Percentiles rank a stretch among this genome's conserved stretches.
Evolutionary conservation across 2,888 invertebrate species (phyloP).

Genomic region (Cyaniris semiargus): DNA sequence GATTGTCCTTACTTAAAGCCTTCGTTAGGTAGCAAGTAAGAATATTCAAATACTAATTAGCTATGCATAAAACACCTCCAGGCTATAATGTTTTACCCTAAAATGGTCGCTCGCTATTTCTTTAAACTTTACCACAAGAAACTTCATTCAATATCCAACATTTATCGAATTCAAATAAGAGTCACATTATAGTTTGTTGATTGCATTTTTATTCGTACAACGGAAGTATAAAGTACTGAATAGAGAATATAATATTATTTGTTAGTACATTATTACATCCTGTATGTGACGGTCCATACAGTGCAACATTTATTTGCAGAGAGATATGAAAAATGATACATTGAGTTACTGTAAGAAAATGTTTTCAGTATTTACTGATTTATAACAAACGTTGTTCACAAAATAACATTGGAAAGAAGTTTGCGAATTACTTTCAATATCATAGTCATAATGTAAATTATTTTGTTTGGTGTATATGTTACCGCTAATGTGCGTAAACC

Average conservation of each 20-base stretch:
- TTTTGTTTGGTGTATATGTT: no score
- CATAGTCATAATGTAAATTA: no score
- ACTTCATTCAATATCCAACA: background rate
- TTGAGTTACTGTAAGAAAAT: background rate
- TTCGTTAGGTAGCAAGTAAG: no score
- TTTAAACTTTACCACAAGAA: background rate
- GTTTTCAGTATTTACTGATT: background rate
- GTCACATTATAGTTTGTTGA: constrained; percentile 19
- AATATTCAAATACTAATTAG: background rate
- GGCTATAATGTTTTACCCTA: background rate
- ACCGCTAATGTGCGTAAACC: no score
- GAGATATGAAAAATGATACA: constrained; percentile 3
- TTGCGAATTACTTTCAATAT: no score
- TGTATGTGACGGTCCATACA: constrained; percentile 17
- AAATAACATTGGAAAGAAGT: background rate
- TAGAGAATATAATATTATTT: constrained; percentile 7
- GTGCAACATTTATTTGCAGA: background rate
- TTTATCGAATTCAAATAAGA: constrained; percentile 8
- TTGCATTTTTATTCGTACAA: constrained; percentile 18
- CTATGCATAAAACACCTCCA: background rate
- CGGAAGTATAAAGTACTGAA: constrained; percentile 14
- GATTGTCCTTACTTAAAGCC: no score
- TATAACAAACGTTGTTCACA: background rate
- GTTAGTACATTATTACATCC: constrained; percentile 21
- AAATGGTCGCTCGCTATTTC: background rate